These are phyloP conservation scores for Nomia melanderi DNA, from an alignment of 1,140 invertebrate genomes.

Conservation along the genomic window DNA sequence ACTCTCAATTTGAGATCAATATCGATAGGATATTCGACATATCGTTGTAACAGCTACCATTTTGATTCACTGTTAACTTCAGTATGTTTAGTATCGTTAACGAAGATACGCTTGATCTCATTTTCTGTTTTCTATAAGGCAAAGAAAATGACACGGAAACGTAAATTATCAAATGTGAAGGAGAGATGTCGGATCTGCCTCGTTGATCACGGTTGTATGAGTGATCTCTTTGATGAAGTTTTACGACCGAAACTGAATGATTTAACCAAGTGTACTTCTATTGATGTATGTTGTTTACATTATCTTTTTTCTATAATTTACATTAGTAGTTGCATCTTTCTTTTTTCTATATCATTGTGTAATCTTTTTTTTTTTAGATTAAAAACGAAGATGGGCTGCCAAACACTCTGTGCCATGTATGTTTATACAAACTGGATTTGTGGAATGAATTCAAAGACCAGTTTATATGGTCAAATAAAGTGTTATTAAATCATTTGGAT, in stretches of 20 bases:
- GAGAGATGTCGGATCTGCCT: conserved; percentile 75
- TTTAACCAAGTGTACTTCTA: conserved; percentile 65
- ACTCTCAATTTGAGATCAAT: no score
- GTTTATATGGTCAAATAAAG: conserved; percentile 71
- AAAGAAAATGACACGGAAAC: conserved; percentile 70
- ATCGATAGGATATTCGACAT: no score
- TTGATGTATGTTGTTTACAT: conserved; percentile 68
- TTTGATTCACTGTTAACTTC: not conserved
- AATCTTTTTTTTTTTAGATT: conserved; percentile 63
- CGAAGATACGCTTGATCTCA: not conserved
- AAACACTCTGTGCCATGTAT: conserved; percentile 73
- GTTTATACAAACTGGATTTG: conserved; percentile 77
- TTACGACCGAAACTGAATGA: conserved; percentile 67
- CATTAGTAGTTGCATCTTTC: not conserved
- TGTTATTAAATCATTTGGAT: conserved; percentile 70
- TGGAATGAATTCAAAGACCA: conserved; percentile 76
- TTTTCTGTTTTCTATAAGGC: not conserved
- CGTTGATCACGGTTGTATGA: conserved; percentile 68
- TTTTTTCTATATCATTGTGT: not conserved
- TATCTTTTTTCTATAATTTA: not conserved
- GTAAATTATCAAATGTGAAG: conserved; percentile 60
- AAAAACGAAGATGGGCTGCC: conserved; percentile 69
- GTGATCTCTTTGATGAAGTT: conserved; percentile 62
- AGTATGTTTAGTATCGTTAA: conserved; percentile 19
- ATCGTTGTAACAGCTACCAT: no score